These are phyloP conservation scores for Scopus umbretta DNA, from an alignment of 2,113 vertebrate genomes.

Conservation along the genomic window DNA sequence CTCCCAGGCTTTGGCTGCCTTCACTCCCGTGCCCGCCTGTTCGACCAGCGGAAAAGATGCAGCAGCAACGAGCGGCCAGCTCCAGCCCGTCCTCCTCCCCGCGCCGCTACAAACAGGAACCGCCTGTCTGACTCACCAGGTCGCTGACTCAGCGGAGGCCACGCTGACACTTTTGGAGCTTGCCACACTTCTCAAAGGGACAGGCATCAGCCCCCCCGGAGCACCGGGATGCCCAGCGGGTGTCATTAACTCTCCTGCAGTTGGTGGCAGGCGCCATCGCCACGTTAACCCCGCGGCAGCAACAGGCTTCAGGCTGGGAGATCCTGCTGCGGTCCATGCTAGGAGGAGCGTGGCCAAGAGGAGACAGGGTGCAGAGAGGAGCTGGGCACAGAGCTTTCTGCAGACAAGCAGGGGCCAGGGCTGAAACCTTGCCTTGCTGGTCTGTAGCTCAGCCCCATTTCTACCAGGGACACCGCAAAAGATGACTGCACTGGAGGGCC, in stretches of 20 bases:
- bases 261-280: neutral
- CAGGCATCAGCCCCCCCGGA: neutral
- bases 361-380: neutral
- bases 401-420: neutral
- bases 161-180: neutral
- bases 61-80: neutral
- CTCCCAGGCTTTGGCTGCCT: neutral
- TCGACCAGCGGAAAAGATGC: neutral
- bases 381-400: rapidly evolving
- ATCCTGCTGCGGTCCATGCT: neutral
- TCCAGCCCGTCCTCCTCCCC: neutral
- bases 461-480: neutral
- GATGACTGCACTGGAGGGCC: neutral
- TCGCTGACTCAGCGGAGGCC: neutral
- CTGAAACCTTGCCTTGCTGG: neutral
- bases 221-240: neutral
- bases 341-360: neutral
- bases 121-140: neutral
- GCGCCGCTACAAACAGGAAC: neutral
- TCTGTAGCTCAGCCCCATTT: neutral
- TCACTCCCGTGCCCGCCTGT: neutral
- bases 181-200: neutral
- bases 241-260: neutral
- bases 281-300: neutral
- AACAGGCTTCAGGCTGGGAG: neutral